Percentiles rank a stretch among this genome's conserved stretches.
Conservation (phyloP, 2,797 vertebrate species). For the Decapterus maruadsi region DNA sequence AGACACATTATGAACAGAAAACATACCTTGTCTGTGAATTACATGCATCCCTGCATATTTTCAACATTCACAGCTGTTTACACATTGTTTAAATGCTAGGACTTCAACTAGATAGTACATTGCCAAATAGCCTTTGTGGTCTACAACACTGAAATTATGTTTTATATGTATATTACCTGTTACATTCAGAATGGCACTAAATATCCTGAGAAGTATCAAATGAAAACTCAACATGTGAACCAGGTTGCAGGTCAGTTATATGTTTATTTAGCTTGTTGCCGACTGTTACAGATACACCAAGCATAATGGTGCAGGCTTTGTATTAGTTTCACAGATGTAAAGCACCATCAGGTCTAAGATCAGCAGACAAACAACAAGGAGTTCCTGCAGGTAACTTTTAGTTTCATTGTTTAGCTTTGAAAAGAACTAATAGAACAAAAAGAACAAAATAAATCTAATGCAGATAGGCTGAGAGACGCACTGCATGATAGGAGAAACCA, state of each 20-base stretch:
- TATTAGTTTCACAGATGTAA: conserved; percentile 71
- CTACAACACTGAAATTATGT: not conserved
- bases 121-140: not conserved
- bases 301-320: conserved; percentile 65
- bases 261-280: conserved; percentile 84
- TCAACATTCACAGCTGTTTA: not conserved
- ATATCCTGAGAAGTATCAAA: conserved; percentile 7
- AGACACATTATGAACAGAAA: not conserved
- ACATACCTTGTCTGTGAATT: not conserved
- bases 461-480: conserved; percentile 58
- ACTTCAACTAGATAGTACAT: not conserved
- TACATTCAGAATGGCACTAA: not conserved
- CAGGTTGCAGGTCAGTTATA: conserved; percentile 74
- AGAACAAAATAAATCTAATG: conserved; percentile 41
- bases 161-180: not conserved
- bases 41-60: not conserved
- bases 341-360: conserved; percentile 70
- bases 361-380: conserved; percentile 66
- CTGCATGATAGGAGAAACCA: conserved; percentile 61
- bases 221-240: conserved; percentile 33
- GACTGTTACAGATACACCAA: conserved; percentile 75
- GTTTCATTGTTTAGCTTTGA: conserved; percentile 63
- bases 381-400: conserved; percentile 64
- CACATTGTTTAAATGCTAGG: not conserved
- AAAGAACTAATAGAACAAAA: conserved; percentile 69